phyloP scores from a whole-genome alignment of 2,113 vertebrate species.

The Chaetodon trifascialis region DNA sequence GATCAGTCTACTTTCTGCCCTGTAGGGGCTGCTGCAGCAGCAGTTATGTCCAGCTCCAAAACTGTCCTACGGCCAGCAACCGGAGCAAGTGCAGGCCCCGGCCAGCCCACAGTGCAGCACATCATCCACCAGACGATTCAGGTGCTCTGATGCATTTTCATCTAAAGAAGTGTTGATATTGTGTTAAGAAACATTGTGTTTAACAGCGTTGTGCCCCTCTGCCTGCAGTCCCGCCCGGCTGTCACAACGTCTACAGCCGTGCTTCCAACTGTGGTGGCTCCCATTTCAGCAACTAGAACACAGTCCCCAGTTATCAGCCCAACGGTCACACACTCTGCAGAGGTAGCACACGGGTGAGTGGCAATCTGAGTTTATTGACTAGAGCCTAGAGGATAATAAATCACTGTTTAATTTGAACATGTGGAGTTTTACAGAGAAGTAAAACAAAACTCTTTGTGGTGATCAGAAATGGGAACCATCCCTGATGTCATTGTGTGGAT shows the following conservation, averaged over 20 bases:
- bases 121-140: conserved; percentile 96
- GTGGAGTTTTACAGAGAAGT: background rate
- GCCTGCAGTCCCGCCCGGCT: conserved; percentile 90
- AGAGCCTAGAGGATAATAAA: no score
- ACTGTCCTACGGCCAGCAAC: conserved; percentile 94
- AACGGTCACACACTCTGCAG: conserved; percentile 90
- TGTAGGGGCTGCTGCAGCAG: conserved; percentile 94
- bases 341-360: conserved; percentile 91
- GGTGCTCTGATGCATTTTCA: conserved; percentile 74
- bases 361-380: background rate
- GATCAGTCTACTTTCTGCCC: background rate
- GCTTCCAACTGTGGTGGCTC: conserved; percentile 94
- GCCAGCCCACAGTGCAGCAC: conserved; percentile 94
- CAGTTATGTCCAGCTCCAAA: conserved; percentile 98
- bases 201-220: conserved; percentile 33
- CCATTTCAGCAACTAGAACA: conserved; percentile 93
- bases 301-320: conserved; percentile 96
- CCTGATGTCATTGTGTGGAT: background rate
- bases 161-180: background rate
- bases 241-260: conserved; percentile 94
- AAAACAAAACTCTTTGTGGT: background rate
- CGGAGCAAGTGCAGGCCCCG: conserved; percentile 86
- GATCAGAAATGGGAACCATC: background rate
- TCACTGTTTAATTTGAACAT: no score
- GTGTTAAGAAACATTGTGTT: background rate